These are phyloP conservation scores for Gibbula magus DNA, from an alignment of 2,888 invertebrate genomes.

Conservation along the genomic window DNA sequence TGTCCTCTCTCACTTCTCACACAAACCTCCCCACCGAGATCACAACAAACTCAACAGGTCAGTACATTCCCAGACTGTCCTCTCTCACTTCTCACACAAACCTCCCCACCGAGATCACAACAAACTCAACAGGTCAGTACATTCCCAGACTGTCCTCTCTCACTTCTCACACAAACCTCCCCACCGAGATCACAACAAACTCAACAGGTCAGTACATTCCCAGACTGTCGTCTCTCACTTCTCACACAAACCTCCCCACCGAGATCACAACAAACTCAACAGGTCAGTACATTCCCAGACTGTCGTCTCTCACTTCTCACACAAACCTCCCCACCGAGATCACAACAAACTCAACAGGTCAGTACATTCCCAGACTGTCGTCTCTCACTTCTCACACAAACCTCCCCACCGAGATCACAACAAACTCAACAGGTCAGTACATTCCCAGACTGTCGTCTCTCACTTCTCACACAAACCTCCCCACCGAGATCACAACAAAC, in stretches of 20 bases:
- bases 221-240: conserved; percentile 80
- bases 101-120: conserved; percentile 44
- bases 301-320: conserved; percentile 74
- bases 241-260: conserved; percentile 59
- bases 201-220: conserved; percentile 81
- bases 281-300: conserved; percentile 86
- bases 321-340: conserved; percentile 54
- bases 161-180: conserved; percentile 65
- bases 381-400: conserved; percentile 68
- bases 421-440: conserved; percentile 76
- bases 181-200: conserved; percentile 26
- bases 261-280: conserved; percentile 18
- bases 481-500: conserved; percentile 26
- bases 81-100: conserved; percentile 68
- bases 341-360: conserved; percentile 19
- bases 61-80: conserved; percentile 87
- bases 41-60: conserved; percentile 19
- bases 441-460: conserved; percentile 84
- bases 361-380: conserved; percentile 87
- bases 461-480: conserved; percentile 65
- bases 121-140: conserved; percentile 76
- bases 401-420: conserved; percentile 44
- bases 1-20: conserved; percentile 74
- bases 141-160: conserved; percentile 84
- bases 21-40: conserved; percentile 54